Evolutionary conservation across 2,888 invertebrate genomes (phyloP).

Genomic region (Alitta virens): DNA sequence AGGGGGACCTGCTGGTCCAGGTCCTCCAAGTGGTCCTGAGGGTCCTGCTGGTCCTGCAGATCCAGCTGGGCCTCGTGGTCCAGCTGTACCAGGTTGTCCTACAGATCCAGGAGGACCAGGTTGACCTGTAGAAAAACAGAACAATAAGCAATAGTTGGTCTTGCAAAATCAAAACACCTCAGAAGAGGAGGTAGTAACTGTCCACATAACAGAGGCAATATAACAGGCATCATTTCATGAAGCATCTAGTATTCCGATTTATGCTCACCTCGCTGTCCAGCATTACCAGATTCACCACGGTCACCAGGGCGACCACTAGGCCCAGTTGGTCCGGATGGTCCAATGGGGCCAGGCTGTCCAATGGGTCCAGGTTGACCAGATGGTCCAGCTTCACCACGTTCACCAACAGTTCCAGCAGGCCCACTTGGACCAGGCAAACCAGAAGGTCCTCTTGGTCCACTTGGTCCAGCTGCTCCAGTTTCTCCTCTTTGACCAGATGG

Average conservation of each 20-base stretch:
- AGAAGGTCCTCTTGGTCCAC: slow-evolving; percentile 8
- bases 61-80: slow-evolving; percentile 7
- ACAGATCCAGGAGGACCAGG: neutral
- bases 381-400: slow-evolving; percentile 7
- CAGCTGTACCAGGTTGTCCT: slow-evolving; percentile 12
- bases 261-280: neutral
- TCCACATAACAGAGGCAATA: too few relatives aligned
- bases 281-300: slow-evolving; percentile 15
- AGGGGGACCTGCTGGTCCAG: slow-evolving; percentile 37
- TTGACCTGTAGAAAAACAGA: slow-evolving; percentile 1
- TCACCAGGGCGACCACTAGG: slow-evolving; percentile 2
- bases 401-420: neutral
- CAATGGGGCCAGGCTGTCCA: slow-evolving; percentile 11
- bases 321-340: slow-evolving; percentile 4
- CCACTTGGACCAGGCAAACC: slow-evolving; percentile 8
- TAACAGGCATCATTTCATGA: too few relatives aligned
- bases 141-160: neutral
- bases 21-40: slow-evolving; percentile 13
- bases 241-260: too few relatives aligned
- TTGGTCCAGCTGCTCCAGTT: slow-evolving; percentile 10
- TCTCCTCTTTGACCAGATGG: slow-evolving; percentile 17
- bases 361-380: slow-evolving; percentile 15
- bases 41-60: slow-evolving; percentile 12
- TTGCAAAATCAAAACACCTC: too few relatives aligned
- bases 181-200: too few relatives aligned